These are phyloP conservation scores for Grapholita molesta DNA, from an alignment of 1,140 invertebrate species.

Conservation along the genomic window DNA sequence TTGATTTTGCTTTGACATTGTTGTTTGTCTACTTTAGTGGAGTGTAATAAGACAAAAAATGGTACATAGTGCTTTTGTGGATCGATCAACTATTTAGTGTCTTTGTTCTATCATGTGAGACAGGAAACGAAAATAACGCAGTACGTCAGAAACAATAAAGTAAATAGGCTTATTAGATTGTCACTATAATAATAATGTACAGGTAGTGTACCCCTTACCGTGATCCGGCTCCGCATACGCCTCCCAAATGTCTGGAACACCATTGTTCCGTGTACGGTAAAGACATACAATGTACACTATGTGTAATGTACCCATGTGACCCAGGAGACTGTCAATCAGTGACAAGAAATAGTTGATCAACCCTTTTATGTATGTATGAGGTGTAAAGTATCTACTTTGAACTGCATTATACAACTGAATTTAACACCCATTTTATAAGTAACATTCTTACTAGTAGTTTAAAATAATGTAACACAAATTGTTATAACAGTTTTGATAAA, in stretches of 20 bases:
- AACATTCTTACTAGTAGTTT: not conserved
- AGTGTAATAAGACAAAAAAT: not conserved
- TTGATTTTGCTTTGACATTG: not conserved
- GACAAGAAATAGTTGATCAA: not conserved
- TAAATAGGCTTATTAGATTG: not conserved
- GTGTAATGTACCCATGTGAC: too few relatives aligned
- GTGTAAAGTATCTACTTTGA: not conserved
- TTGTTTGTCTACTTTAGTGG: not conserved
- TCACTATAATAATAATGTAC: not conserved
- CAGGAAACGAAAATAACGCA: not conserved
- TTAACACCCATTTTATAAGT: too few relatives aligned
- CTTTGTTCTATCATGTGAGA: not conserved
- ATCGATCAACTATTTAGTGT: not conserved
- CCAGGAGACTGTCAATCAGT: too few relatives aligned
- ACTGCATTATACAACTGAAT: too few relatives aligned
- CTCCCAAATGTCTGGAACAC: too few relatives aligned
- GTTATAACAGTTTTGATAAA: not conserved
- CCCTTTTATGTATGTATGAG: not conserved
- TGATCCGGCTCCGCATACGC: too few relatives aligned
- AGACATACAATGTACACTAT: too few relatives aligned
- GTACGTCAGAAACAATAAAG: too few relatives aligned
- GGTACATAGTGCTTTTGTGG: not conserved
- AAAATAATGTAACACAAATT: not conserved
- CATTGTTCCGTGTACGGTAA: too few relatives aligned
- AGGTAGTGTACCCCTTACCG: too few relatives aligned